A percentile compares a stretch with the other conserved stretches of the same genome.
These are phyloP conservation scores for Calypte anna DNA, from an alignment of 2,113 vertebrate species.

Conservation along the genomic window DNA sequence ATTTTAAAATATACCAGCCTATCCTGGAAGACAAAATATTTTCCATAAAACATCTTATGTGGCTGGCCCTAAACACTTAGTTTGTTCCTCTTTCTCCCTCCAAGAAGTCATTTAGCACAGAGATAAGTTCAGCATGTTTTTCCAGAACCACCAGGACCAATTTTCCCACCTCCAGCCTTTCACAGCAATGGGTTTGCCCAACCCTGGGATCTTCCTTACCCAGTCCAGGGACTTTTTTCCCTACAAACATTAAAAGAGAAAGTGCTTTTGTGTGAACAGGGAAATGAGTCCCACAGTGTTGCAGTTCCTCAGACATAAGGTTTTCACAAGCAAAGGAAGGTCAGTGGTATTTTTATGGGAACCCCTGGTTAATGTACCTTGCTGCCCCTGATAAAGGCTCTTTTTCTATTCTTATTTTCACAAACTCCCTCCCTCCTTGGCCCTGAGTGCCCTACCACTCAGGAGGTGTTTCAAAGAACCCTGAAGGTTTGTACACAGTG, in stretches of 20 bases:
- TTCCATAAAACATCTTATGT: neutral
- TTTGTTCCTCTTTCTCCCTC: neutral
- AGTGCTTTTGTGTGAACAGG: neutral
- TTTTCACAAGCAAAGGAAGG: neutral
- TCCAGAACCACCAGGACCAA: neutral
- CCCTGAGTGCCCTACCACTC: neutral
- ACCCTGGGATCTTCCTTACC: too few relatives aligned
- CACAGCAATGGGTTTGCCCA: neutral
- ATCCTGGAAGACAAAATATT: neutral
- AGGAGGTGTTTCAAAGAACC: neutral
- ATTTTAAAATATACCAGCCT: neutral
- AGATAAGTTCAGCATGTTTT: neutral
- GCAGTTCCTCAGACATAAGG: neutral
- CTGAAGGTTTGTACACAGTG: fast-evolving
- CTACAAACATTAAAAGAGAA: neutral
- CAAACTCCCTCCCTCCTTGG: neutral
- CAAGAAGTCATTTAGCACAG: neutral
- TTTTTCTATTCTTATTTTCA: neutral
- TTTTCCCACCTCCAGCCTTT: neutral
- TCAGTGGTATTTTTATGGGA: neutral
- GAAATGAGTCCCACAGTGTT: neutral
- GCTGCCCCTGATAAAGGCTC: neutral
- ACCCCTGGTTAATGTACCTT: neutral
- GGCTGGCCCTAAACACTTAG: neutral
- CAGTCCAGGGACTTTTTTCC: neutral